Conservation (phyloP, 2,797 vertebrate species). For the Hyperoplus immaculatus region DNA sequence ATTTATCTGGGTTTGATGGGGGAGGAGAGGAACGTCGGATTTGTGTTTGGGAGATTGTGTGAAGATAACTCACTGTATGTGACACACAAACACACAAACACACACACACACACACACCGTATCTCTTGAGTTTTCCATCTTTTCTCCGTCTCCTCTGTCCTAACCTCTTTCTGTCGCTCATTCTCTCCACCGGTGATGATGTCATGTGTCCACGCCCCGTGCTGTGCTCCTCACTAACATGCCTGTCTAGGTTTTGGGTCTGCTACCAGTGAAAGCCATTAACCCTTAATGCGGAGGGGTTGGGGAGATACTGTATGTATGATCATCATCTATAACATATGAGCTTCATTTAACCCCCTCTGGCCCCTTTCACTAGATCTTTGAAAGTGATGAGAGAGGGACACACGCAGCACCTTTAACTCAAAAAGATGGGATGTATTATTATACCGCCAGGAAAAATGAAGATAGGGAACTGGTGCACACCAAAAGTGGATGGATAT, state of each 20-base stretch:
- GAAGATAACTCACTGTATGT: conserved; percentile 63
- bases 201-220: conserved; percentile 50
- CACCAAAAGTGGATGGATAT: neutral
- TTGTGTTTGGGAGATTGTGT: conserved; percentile 50
- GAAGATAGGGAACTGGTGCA: neutral
- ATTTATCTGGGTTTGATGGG: conserved; percentile 57
- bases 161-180: conserved; percentile 64
- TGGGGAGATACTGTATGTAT: neutral
- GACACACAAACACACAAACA: conserved; percentile 25
- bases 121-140: conserved; percentile 15
- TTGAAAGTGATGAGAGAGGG: neutral
- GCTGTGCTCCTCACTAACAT: conserved; percentile 22
- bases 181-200: conserved; percentile 48
- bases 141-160: conserved; percentile 20
- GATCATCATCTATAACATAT: conserved; percentile 57
- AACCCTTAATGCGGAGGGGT: conserved; percentile 40
- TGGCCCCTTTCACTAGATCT: conserved; percentile 20
- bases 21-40: conserved; percentile 48
- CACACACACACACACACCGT: neutral
- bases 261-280: conserved; percentile 46
- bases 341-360: conserved; percentile 41
- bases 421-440: neutral
- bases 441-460: neutral
- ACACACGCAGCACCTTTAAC: neutral
- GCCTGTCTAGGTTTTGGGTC: conserved; percentile 16